phyloP scores from a whole-genome alignment of 2,888 invertebrate genomes.

The Zygogramma bicolorata region DNA sequence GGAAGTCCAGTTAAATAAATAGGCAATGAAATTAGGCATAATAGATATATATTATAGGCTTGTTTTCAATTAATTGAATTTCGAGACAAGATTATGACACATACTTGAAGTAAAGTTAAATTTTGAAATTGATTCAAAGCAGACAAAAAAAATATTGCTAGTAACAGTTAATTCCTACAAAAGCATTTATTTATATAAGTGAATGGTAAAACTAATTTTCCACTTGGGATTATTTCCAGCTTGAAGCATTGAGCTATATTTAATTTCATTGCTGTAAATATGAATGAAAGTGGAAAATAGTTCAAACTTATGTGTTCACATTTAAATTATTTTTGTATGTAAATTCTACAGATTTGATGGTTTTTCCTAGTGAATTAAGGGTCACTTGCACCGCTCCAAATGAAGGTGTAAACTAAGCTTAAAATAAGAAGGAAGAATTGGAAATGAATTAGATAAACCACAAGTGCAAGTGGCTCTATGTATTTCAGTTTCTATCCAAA shows the following conservation, averaged over 20 bases:
- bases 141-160: background rate
- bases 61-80: background rate
- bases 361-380: too few relatives aligned
- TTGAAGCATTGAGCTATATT: too few relatives aligned
- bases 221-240: background rate
- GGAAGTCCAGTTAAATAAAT: background rate
- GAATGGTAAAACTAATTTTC: background rate
- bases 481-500: too few relatives aligned
- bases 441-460: too few relatives aligned
- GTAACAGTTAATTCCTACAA: background rate
- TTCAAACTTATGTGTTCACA: conserved; percentile 1
- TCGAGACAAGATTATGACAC: too few relatives aligned
- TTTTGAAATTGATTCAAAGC: background rate
- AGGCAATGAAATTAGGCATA: background rate
- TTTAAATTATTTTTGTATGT: background rate
- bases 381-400: too few relatives aligned
- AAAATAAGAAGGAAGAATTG: too few relatives aligned
- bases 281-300: background rate
- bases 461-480: too few relatives aligned
- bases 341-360: background rate
- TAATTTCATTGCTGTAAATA: too few relatives aligned
- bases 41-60: background rate
- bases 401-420: too few relatives aligned
- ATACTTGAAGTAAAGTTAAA: background rate
- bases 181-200: background rate